Evolutionary conservation across 1,140 invertebrate genomes (phyloP).

Genomic region (Paraescarpia echinospica): DNA sequence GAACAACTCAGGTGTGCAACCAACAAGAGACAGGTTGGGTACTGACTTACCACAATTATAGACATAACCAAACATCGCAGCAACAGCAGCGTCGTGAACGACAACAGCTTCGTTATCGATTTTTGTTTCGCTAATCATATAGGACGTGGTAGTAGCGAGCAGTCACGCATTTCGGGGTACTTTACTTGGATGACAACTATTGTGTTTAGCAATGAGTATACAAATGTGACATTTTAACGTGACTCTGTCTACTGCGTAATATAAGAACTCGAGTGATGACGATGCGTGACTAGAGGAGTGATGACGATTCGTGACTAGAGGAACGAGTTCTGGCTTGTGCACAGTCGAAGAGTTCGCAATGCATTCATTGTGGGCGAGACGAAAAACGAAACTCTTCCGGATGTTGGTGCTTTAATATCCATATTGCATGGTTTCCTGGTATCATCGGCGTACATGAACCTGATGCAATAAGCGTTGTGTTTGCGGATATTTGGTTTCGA

Average conservation of each 20-base stretch:
- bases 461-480: too few relatives aligned
- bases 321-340: neutral
- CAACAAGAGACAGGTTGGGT: neutral
- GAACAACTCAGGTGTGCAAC: too few relatives aligned
- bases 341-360: neutral
- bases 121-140: neutral
- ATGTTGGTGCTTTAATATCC: neutral
- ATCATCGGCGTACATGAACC: neutral
- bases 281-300: too few relatives aligned
- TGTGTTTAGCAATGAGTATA: neutral
- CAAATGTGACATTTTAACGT: neutral
- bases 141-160: neutral
- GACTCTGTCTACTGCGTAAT: neutral
- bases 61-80: neutral
- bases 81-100: neutral
- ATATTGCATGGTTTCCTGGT: neutral
- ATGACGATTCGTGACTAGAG: neutral
- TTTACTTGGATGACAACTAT: neutral
- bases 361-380: neutral
- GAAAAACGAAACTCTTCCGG: neutral
- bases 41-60: neutral
- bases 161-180: neutral
- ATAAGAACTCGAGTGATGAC: neutral
- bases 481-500: neutral
- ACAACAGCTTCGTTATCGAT: neutral